A percentile compares a stretch with the other conserved stretches of the same genome.
These are phyloP conservation scores for Bugula neritina DNA, from an alignment of 2,888 invertebrate species.

Conservation along the genomic window DNA sequence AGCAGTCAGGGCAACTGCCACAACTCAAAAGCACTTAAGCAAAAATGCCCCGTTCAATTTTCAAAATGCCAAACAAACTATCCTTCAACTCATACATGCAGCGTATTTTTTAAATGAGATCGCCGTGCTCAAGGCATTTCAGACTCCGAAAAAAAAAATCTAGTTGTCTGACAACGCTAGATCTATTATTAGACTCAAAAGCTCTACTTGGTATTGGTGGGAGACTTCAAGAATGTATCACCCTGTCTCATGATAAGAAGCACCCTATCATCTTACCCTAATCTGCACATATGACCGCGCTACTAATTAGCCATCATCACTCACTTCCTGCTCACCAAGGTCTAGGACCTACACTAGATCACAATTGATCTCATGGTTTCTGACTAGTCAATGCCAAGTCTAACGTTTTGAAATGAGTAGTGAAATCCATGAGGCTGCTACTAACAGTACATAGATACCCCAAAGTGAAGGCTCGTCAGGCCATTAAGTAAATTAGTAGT, in stretches of 20 bases:
- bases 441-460: neutral
- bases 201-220: constrained; percentile 35
- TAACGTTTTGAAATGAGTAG: constrained; percentile 4
- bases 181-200: constrained; percentile 32
- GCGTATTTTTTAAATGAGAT: constrained; percentile 25
- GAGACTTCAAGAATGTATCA: constrained; percentile 28
- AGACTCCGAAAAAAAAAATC: neutral
- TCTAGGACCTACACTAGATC: constrained; percentile 27
- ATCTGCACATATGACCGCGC: constrained; percentile 30
- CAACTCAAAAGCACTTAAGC: neutral
- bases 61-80: neutral
- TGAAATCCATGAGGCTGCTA: neutral
- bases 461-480: neutral
- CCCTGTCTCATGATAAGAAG: constrained; percentile 24
- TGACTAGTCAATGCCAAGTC: constrained; percentile 21
- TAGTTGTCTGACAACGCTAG: constrained; percentile 28
- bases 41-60: neutral
- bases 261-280: constrained; percentile 34
- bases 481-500: constrained; percentile 18
- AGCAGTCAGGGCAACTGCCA: neutral
- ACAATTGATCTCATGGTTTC: constrained; percentile 26
- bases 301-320: no score
- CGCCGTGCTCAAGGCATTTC: neutral
- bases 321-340: constrained; percentile 25
- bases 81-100: constrained; percentile 5